Evolutionary conservation across 2,113 vertebrate species (phyloP).

Genomic region (Hippocampus comes): DNA sequence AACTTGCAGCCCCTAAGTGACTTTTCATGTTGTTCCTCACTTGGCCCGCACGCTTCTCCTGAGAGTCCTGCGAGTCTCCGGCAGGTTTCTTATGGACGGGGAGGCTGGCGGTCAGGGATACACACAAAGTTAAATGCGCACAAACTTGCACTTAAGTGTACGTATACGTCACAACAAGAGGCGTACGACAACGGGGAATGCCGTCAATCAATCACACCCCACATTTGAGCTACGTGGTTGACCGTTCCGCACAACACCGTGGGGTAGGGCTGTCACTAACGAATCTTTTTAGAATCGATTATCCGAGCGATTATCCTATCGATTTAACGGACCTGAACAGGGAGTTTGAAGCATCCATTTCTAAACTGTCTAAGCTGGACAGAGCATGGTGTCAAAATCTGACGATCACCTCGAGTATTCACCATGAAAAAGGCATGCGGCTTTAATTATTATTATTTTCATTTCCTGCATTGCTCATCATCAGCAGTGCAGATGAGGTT

Average conservation of each 20-base stretch:
- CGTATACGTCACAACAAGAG: background rate
- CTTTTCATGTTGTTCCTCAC: conserved; percentile 53
- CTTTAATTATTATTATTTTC: conserved; percentile 1
- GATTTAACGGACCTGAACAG: too few relatives aligned
- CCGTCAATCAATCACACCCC: background rate
- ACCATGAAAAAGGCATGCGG: background rate
- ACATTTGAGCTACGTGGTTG: too few relatives aligned
- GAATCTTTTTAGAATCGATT: too few relatives aligned
- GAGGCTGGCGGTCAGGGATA: conserved; percentile 10
- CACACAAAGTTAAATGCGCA: background rate
- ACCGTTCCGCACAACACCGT: too few relatives aligned
- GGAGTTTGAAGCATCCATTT: background rate
- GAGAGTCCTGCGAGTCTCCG: conserved; percentile 34
- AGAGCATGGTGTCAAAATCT: background rate
- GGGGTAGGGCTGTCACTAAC: too few relatives aligned
- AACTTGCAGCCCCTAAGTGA: conserved; percentile 55
- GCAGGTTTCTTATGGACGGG: conserved; percentile 4
- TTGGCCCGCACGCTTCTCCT: conserved; percentile 18
- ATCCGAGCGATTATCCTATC: too few relatives aligned
- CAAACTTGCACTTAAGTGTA: background rate
- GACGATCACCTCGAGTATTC: background rate
- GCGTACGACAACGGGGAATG: background rate
- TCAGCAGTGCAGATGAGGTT: conserved; percentile 62
- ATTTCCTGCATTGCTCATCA: conserved; percentile 33
- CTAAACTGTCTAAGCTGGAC: background rate